phyloP scores from a whole-genome alignment of 2,113 vertebrate species.

The Maccullochella peelii region DNA sequence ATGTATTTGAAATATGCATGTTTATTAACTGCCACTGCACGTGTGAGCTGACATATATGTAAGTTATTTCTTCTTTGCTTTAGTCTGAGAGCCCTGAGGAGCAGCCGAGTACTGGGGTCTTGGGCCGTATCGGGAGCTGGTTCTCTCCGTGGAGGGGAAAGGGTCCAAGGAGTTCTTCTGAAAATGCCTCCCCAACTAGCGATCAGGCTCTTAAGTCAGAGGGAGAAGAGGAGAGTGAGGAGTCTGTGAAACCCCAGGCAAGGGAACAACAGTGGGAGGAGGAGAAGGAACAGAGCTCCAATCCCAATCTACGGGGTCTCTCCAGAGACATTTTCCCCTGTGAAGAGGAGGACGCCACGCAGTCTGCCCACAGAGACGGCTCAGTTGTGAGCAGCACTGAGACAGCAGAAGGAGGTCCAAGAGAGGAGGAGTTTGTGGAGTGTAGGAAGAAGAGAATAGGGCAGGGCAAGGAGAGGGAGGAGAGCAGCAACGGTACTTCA shows the following conservation, averaged over 20 bases:
- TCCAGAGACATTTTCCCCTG: constrained; percentile 57
- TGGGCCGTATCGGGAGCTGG: constrained; percentile 83
- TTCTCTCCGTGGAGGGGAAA: constrained; percentile 77
- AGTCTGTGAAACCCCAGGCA: constrained; percentile 34
- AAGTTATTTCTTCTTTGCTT: constrained; percentile 50
- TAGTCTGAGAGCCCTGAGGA: constrained; percentile 80
- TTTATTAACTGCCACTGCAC: background rate
- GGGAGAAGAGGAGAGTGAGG: constrained; percentile 32
- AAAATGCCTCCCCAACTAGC: constrained; percentile 46
- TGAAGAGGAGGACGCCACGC: constrained; percentile 73
- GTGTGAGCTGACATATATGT: constrained; percentile 16
- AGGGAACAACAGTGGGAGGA: constrained; percentile 43
- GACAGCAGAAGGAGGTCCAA: constrained; percentile 55
- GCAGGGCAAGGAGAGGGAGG: constrained; percentile 61
- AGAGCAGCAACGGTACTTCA: constrained; percentile 47
- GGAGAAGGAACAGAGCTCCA: constrained; percentile 28
- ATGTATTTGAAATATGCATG: constrained; percentile 55
- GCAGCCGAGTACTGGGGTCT: constrained; percentile 76
- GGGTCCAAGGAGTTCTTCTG: constrained; percentile 42
- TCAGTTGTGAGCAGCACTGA: constrained; percentile 50
- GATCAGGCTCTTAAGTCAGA: constrained; percentile 32
- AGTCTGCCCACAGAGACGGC: constrained; percentile 77
- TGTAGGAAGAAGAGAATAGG: constrained; percentile 52
- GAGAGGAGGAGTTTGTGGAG: constrained; percentile 70
- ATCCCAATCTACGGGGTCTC: constrained; percentile 30